phyloP scores from a whole-genome alignment of 1,140 invertebrate genomes.

The Atta cephalotes region DNA sequence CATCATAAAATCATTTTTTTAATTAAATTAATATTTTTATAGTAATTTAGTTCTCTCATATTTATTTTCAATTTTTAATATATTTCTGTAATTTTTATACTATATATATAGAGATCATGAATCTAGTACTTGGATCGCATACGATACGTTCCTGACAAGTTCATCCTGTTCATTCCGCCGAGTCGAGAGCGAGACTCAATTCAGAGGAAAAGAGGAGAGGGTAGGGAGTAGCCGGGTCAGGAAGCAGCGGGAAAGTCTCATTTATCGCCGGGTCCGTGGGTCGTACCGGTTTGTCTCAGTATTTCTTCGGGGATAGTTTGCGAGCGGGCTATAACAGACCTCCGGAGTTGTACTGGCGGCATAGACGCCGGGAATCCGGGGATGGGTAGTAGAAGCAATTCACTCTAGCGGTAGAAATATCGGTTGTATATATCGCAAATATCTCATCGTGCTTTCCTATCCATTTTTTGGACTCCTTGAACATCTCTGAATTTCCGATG shows the following conservation, averaged over 20 bases:
- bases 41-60: background rate
- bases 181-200: slow-evolving; percentile 33
- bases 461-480: slow-evolving; percentile 12
- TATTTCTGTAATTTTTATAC: background rate
- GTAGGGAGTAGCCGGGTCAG: background rate
- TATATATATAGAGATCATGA: background rate
- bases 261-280: slow-evolving; percentile 59
- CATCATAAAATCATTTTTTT: background rate
- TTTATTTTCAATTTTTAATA: background rate
- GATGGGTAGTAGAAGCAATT: slow-evolving; percentile 48
- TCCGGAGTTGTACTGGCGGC: slow-evolving; percentile 1
- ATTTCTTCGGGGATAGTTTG: slow-evolving; percentile 47
- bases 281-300: slow-evolving; percentile 65
- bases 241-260: slow-evolving; percentile 51
- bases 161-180: slow-evolving; percentile 41
- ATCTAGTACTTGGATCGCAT: background rate
- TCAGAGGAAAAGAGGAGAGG: background rate
- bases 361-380: slow-evolving; percentile 18
- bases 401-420: slow-evolving; percentile 52
- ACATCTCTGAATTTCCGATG: slow-evolving; percentile 33
- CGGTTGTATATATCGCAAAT: slow-evolving; percentile 54
- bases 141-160: slow-evolving; percentile 24
- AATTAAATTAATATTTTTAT: slow-evolving; percentile 14
- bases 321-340: slow-evolving; percentile 47
- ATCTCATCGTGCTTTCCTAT: slow-evolving; percentile 48